phyloP scores from a whole-genome alignment of 2,113 vertebrate genomes.

The Gadus macrocephalus region DNA sequence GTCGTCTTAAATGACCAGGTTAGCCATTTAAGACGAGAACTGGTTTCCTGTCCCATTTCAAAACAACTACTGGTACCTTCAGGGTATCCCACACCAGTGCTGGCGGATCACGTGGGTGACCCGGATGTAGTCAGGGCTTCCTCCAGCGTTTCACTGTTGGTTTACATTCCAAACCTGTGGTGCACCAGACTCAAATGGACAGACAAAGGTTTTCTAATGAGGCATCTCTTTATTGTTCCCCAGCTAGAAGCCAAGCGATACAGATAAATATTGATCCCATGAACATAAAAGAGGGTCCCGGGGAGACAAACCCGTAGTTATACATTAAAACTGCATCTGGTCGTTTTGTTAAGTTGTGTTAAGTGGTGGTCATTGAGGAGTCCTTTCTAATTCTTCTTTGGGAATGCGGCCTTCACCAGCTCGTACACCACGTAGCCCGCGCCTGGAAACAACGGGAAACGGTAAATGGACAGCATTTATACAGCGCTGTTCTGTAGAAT shows the following conservation, averaged over 20 bases:
- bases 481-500: too few relatives aligned
- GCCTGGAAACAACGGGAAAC: slow-evolving; percentile 66
- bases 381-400: slow-evolving; percentile 76
- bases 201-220: slow-evolving; percentile 27
- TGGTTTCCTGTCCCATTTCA: too few relatives aligned
- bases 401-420: slow-evolving; percentile 70
- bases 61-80: too few relatives aligned
- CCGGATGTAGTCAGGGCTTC: too few relatives aligned
- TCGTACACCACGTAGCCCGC: slow-evolving; percentile 71
- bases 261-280: slow-evolving; percentile 80
- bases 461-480: neutral
- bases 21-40: too few relatives aligned
- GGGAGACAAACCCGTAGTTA: slow-evolving; percentile 41
- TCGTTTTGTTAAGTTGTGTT: neutral
- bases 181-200: too few relatives aligned
- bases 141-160: too few relatives aligned
- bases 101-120: too few relatives aligned
- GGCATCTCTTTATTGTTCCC: slow-evolving; percentile 78
- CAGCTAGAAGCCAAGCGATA: slow-evolving; percentile 59
- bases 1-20: too few relatives aligned
- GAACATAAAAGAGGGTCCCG: slow-evolving; percentile 63
- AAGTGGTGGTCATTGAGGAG: slow-evolving; percentile 11
- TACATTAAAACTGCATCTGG: slow-evolving; percentile 34
- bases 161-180: too few relatives aligned
- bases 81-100: too few relatives aligned